Evolutionary conservation across 1,140 invertebrate genomes (phyloP).

Genomic region (Portunus trituberculatus): DNA sequence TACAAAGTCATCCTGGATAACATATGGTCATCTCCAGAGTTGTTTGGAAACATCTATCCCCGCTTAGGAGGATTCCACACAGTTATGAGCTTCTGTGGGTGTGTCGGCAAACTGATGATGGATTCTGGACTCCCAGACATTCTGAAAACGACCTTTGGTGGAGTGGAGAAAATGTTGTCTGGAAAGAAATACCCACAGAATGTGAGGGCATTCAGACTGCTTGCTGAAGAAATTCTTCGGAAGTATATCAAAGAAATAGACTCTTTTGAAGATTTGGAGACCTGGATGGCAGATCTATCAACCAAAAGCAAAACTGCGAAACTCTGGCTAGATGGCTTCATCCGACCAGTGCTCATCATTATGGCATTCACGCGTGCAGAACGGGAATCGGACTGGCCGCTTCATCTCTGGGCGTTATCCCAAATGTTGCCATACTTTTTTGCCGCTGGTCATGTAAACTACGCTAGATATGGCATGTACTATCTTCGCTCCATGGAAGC

Average conservation of each 20-base stretch:
- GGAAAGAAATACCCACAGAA: too few relatives aligned
- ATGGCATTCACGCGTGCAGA: slow-evolving; percentile 35
- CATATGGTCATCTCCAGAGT: slow-evolving; percentile 44
- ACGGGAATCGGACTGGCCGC: slow-evolving; percentile 28
- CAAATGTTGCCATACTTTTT: slow-evolving; percentile 35
- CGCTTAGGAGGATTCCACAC: slow-evolving; percentile 41
- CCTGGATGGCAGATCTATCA: slow-evolving; percentile 18
- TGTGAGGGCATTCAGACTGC: too few relatives aligned
- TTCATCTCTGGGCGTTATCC: slow-evolving; percentile 13
- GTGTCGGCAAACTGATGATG: slow-evolving; percentile 43
- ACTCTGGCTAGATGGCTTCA: slow-evolving; percentile 22
- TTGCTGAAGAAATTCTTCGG: slow-evolving; percentile 14
- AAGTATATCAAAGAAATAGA: not conserved
- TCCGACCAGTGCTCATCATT: slow-evolving; percentile 4
- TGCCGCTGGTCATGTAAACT: too few relatives aligned
- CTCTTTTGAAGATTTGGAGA: slow-evolving; percentile 28
- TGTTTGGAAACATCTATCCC: not conserved
- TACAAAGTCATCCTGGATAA: slow-evolving; percentile 24
- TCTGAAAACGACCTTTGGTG: not conserved
- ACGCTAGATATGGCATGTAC: too few relatives aligned
- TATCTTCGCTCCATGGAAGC: slow-evolving; percentile 24
- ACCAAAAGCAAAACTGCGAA: slow-evolving; percentile 17
- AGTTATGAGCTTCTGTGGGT: too few relatives aligned
- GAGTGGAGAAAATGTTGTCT: too few relatives aligned
- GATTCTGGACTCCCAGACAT: slow-evolving; percentile 9